Percentiles rank a stretch among this genome's conserved stretches.
Conservation (phyloP, 2,797 vertebrate genomes). For the Phyllotis vaccarum region DNA sequence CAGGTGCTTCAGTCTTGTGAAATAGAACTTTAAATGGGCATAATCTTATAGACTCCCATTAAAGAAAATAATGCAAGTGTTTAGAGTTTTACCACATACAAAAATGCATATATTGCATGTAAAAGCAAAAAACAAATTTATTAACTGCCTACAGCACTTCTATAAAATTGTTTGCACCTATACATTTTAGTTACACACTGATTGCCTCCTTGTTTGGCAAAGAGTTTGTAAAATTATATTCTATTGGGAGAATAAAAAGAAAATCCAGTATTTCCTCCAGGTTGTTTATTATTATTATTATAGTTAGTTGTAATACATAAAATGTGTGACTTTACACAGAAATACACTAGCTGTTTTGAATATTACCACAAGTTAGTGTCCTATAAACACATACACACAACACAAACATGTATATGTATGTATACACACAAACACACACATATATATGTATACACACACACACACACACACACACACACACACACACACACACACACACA, state of each 20-base stretch:
- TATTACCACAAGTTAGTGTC: background rate
- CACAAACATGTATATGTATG: too few species aligned
- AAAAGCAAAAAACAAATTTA: background rate
- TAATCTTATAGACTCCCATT: background rate
- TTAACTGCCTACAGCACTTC: background rate
- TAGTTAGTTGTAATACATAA: constrained; percentile 23
- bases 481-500: too few species aligned
- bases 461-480: too few species aligned
- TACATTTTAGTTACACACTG: background rate
- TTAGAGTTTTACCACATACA: background rate
- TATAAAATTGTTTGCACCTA: background rate
- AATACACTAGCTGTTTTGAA: background rate
- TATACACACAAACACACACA: background rate
- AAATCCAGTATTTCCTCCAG: background rate
- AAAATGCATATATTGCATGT: background rate
- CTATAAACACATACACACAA: background rate
- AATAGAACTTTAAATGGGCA: constrained; percentile 1
- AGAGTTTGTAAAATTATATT: constrained; percentile 36
- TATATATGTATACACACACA: too few species aligned
- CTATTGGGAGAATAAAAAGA: constrained; percentile 13
- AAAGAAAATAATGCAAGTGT: constrained; percentile 2
- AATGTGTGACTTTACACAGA: background rate
- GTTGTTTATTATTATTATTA: background rate
- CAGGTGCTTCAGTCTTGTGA: constrained; percentile 39
- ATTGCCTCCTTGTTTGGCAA: background rate